Percentiles rank a stretch among this genome's conserved stretches.
Conservation (phyloP, 2,888 invertebrate species). For the Pollenia griseotomentosa region DNA sequence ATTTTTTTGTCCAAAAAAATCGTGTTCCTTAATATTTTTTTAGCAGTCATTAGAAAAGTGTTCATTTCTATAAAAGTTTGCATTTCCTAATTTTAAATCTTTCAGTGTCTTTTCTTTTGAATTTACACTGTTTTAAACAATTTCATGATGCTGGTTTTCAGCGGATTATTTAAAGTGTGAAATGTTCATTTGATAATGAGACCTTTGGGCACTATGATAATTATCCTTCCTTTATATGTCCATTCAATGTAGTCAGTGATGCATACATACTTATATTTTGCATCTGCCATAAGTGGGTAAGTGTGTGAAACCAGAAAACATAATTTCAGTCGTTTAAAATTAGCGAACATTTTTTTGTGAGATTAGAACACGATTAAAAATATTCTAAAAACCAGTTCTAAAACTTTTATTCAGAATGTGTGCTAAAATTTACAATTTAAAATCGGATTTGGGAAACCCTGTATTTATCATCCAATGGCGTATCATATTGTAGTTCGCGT, state of each 20-base stretch:
- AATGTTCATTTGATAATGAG: constrained; percentile 49
- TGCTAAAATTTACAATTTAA: too few relatives aligned
- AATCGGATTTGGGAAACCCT: too few relatives aligned
- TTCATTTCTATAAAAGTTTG: too few relatives aligned
- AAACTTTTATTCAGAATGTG: too few relatives aligned
- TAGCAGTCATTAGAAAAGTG: neutral
- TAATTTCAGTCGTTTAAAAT: too few relatives aligned
- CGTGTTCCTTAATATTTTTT: neutral
- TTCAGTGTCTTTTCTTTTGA: neutral
- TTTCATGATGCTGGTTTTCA: neutral
- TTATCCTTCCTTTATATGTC: constrained; percentile 33
- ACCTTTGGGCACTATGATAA: constrained; percentile 42
- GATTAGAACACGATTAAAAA: too few relatives aligned
- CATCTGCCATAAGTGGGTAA: neutral
- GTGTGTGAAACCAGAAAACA: too few relatives aligned
- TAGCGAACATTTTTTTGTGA: too few relatives aligned
- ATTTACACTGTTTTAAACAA: neutral
- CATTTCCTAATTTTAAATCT: neutral
- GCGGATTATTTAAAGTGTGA: constrained; percentile 36
- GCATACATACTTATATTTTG: neutral
- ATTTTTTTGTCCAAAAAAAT: too few relatives aligned
- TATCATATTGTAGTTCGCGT: too few relatives aligned
- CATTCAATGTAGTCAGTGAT: neutral
- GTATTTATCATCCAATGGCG: too few relatives aligned
- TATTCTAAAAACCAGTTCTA: too few relatives aligned